Percentiles rank a stretch among this genome's conserved stretches.
Conservation (phyloP, 2,797 vertebrate genomes). For the Macroramphosus scolopax region DNA sequence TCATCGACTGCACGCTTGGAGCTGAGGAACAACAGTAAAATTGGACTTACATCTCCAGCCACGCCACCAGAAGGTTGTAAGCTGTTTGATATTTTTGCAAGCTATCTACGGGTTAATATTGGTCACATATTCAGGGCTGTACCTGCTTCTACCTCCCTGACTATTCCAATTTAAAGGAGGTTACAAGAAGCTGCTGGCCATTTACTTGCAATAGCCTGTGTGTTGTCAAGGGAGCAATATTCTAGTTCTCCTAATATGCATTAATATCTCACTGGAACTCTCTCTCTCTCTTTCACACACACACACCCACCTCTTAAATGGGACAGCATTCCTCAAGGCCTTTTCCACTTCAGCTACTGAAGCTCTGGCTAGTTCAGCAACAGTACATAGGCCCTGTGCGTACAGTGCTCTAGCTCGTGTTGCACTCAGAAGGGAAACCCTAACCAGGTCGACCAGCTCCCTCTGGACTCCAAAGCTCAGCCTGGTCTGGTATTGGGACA, state of each 20-base stretch:
- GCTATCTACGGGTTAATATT: no score
- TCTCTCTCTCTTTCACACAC: no score
- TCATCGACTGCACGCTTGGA: constrained; percentile 90
- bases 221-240: no score
- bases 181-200: neutral
- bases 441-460: constrained; percentile 92
- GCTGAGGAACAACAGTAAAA: constrained; percentile 48
- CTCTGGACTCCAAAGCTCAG: constrained; percentile 95
- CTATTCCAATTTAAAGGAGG: no score
- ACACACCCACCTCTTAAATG: constrained; percentile 89
- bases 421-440: constrained; percentile 89
- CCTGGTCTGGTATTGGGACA: constrained; percentile 95
- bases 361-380: constrained; percentile 88
- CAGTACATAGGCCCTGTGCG: constrained; percentile 85
- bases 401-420: constrained; percentile 87
- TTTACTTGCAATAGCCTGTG: neutral
- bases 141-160: no score
- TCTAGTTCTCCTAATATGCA: neutral
- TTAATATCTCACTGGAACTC: constrained; percentile 1
- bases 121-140: no score
- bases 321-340: constrained; percentile 86
- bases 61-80: no score
- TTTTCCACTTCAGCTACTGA: constrained; percentile 81
- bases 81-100: no score
- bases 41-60: no score